Evolutionary conservation across 2,888 invertebrate genomes (phyloP), one percentile per base, ranked within the genome.

Genomic region (Phaonia tiefii): DNA sequence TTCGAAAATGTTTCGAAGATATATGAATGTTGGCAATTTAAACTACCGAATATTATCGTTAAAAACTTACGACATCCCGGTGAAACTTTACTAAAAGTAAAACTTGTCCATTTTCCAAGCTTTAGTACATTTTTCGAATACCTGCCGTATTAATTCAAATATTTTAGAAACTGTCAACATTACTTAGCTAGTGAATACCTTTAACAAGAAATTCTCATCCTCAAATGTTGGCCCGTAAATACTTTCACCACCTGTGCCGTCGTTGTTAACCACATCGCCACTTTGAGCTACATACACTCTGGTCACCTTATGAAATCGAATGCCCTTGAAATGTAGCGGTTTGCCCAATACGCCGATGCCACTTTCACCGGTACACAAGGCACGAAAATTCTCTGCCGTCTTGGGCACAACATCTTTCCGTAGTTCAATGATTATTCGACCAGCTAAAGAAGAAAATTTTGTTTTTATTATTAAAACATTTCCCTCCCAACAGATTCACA

Each of bases 181-280:
- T n/a, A n/a, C n/a, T n/a, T n/a, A n/a, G n/a, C n/a, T n/a, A n/a
- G n/a, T n/a, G n/a, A n/a, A n/a, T n/a, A 94, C 94, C 89, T 89
- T 91, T 82, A 95, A 88, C 73, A 89, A 91, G 87, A 97, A 97
- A 89, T 95, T 96, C 92, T 99, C 99, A 92, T 98, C 98, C 84
- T 96, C 94, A 90, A 99, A 99, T 66, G 93, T 92, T 13, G 93
- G 92, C 8, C 98, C 99, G 89, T 98, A 99, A 85, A 99, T 98
- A 86, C 98, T 98, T 89, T 98, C 98, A 0, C 99, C 98, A 46
- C 96, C 94, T 1, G 95, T 94, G 0, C 99, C 99, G 92, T 98
- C 94, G 46, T 94, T 94, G 88, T 93, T 93, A 2, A 94, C 92
- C 78, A 96, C 93, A 87, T 96, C 96, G 5, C 96, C 96, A 73